A percentile compares a stretch with the other conserved stretches of the same genome.
phyloP scores from a whole-genome alignment of 2,113 vertebrate genomes.

The Corythoichthys intestinalis region DNA sequence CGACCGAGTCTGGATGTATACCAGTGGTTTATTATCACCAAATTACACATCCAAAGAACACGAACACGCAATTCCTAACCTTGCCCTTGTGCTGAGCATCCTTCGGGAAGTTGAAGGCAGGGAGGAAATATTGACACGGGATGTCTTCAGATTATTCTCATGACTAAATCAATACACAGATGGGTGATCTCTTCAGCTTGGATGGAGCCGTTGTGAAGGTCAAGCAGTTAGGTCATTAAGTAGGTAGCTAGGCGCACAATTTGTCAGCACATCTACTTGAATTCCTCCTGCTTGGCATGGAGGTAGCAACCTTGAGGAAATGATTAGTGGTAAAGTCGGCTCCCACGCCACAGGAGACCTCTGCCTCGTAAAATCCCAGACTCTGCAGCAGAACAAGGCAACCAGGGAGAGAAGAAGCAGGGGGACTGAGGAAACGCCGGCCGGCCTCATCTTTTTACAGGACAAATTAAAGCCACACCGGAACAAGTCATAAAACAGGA shows the following conservation, averaged over 20 bases:
- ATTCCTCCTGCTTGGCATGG: constrained; percentile 44
- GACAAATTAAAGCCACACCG: constrained; percentile 74
- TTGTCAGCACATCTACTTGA: constrained; percentile 52
- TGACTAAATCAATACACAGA: constrained; percentile 70
- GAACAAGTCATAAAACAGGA: constrained; percentile 76
- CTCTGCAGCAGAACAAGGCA: constrained; percentile 53
- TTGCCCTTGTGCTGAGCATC: constrained; percentile 55
- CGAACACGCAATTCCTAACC: constrained; percentile 60
- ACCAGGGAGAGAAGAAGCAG: constrained; percentile 50
- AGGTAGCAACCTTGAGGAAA: constrained; percentile 70
- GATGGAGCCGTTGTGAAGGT: constrained; percentile 64
- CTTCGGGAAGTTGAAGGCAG: constrained; percentile 48
- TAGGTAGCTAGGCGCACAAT: constrained; percentile 47
- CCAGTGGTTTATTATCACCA: constrained; percentile 11
- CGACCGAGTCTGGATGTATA: not conserved
- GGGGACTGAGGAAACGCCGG: constrained; percentile 60
- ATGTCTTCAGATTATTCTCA: constrained; percentile 71
- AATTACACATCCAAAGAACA: constrained; percentile 43
- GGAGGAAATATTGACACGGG: constrained; percentile 62
- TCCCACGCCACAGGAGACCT: constrained; percentile 67
- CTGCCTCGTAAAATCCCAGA: constrained; percentile 65
- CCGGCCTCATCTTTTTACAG: constrained; percentile 70
- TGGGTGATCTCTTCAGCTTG: constrained; percentile 55
- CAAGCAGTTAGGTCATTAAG: constrained; percentile 65
- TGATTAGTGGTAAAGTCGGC: constrained; percentile 67